phyloP scores from a whole-genome alignment of 92 coral and sea anemone species.

The Virgularia gustaviana region DNA sequence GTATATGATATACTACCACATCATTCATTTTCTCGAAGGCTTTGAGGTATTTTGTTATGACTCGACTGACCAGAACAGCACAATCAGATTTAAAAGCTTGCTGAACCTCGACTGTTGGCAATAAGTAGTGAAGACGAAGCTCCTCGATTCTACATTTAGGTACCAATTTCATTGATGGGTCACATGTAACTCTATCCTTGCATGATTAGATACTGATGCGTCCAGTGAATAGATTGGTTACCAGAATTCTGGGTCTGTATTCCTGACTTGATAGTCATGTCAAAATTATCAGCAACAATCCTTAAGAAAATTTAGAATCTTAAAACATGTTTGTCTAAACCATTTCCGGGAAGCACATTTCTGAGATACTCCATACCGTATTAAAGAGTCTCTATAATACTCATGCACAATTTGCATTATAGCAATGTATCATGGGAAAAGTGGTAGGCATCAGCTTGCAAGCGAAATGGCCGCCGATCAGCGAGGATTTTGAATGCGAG shows the following conservation, averaged over 20 bases:
- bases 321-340: too few species aligned
- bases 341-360: too few species aligned
- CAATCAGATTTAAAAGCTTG: slow-evolving; percentile 36
- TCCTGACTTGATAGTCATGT: slow-evolving; percentile 43
- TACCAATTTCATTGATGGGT: neutral
- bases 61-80: slow-evolving; percentile 41
- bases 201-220: slow-evolving; percentile 46
- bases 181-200: slow-evolving; percentile 26
- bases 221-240: slow-evolving; percentile 55
- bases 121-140: slow-evolving; percentile 30
- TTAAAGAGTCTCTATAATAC: too few species aligned
- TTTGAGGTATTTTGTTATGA: slow-evolving; percentile 33
- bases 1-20: slow-evolving; percentile 34
- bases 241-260: slow-evolving; percentile 38
- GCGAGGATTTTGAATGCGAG: too few species aligned
- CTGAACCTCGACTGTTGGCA: slow-evolving; percentile 44
- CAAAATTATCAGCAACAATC: slow-evolving; percentile 56
- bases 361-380: too few species aligned
- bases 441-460: too few species aligned
- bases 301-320: slow-evolving; percentile 18
- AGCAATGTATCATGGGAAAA: too few species aligned
- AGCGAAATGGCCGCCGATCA: too few species aligned
- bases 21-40: slow-evolving; percentile 38
- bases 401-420: too few species aligned
- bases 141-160: slow-evolving; percentile 27